phyloP scores from a whole-genome alignment of 2,888 invertebrate species.

The Ditylenchus weischeri region DNA sequence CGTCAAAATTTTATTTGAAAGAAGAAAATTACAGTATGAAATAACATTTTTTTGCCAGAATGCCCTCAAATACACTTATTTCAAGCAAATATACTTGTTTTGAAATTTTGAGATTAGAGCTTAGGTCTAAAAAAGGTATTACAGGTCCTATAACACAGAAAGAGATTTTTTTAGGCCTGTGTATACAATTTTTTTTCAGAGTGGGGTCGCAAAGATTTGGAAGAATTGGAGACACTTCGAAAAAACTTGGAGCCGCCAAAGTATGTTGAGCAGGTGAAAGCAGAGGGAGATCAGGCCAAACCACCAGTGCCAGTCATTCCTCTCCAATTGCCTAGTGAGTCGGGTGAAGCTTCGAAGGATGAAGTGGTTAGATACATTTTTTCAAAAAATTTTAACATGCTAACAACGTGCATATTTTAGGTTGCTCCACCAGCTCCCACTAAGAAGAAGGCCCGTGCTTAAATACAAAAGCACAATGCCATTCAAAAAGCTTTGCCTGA shows the following conservation, averaged over 20 bases:
- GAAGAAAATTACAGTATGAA: too few relatives aligned
- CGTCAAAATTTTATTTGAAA: too few relatives aligned
- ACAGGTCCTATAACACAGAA: not conserved
- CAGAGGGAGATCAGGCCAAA: slow-evolving; percentile 54
- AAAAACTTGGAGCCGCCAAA: slow-evolving; percentile 27
- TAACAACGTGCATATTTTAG: not conserved
- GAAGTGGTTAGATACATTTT: not conserved
- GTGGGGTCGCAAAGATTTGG: slow-evolving; percentile 58
- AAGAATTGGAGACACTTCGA: slow-evolving; percentile 49
- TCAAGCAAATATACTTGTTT: too few relatives aligned
- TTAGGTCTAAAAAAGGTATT: too few relatives aligned
- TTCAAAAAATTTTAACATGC: not conserved
- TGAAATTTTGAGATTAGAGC: too few relatives aligned
- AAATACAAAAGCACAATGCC: too few relatives aligned
- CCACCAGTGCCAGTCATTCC: slow-evolving; percentile 54
- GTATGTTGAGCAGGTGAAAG: slow-evolving; percentile 56
- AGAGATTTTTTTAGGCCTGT: too few relatives aligned
- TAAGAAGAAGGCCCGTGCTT: slow-evolving; percentile 12
- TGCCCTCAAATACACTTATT: too few relatives aligned
- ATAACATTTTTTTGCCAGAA: too few relatives aligned
- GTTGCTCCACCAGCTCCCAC: slow-evolving; percentile 21
- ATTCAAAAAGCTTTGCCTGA: too few relatives aligned
- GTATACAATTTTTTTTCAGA: too few relatives aligned
- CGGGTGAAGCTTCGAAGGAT: slow-evolving; percentile 1
- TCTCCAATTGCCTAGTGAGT: slow-evolving; percentile 44